Evolutionary conservation across 2,888 invertebrate species (phyloP).

Genomic region (Caenorhabditis virilis): DNA sequence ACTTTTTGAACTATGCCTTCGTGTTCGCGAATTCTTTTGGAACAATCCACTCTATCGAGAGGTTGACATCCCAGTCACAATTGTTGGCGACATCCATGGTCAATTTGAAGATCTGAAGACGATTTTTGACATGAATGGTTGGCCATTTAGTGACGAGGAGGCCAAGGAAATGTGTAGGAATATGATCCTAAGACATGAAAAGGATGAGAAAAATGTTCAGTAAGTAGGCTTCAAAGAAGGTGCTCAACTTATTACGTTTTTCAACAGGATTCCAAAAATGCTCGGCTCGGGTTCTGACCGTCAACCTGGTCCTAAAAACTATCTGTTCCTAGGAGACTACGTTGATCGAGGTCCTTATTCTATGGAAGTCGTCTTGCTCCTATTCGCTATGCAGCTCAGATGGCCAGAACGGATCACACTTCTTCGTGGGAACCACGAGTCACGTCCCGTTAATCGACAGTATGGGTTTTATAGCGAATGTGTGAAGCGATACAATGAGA

Average conservation of each 20-base stretch:
- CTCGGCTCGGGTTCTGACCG: constrained; percentile 13
- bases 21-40: constrained; percentile 60
- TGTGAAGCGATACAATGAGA: constrained; percentile 92
- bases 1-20: constrained; percentile 56
- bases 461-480: constrained; percentile 63
- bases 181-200: constrained; percentile 3
- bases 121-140: constrained; percentile 58
- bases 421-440: constrained; percentile 95
- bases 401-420: constrained; percentile 84
- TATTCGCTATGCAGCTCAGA: constrained; percentile 78
- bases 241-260: too few relatives aligned
- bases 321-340: constrained; percentile 78
- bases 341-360: constrained; percentile 92
- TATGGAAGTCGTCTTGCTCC: constrained; percentile 74
- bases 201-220: constrained; percentile 5
- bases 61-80: constrained; percentile 93
- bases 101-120: constrained; percentile 76
- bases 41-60: constrained; percentile 35
- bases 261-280: not conserved
- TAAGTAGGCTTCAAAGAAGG: too few relatives aligned
- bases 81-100: constrained; percentile 98
- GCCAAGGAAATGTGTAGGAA: constrained; percentile 32
- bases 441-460: constrained; percentile 76
- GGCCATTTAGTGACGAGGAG: constrained; percentile 36
- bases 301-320: constrained; percentile 63